These are phyloP conservation scores for Subacronicta megacephala DNA, from an alignment of 2,888 invertebrate species.

Conservation along the genomic window DNA sequence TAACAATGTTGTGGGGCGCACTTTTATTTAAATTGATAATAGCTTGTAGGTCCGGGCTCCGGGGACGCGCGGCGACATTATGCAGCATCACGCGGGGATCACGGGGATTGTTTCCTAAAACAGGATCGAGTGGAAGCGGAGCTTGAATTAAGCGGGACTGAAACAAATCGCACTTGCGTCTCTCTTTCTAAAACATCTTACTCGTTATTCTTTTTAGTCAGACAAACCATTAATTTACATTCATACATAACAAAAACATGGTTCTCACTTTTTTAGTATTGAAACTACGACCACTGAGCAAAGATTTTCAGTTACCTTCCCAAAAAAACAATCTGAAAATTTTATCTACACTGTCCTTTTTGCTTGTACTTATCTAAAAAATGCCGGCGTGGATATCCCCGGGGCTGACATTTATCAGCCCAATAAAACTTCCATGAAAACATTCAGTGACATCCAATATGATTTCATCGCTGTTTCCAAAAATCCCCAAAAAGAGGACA, in stretches of 20 bases:
- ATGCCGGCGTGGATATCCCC: slow-evolving; percentile 75
- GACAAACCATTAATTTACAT: too few relatives aligned
- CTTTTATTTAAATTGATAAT: slow-evolving; percentile 80
- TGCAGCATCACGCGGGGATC: slow-evolving; percentile 88
- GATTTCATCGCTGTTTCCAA: slow-evolving; percentile 79
- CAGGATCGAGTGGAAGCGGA: slow-evolving; percentile 79
- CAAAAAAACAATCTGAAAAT: slow-evolving; percentile 53
- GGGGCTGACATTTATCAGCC: slow-evolving; percentile 82
- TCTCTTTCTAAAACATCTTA: slow-evolving; percentile 44
- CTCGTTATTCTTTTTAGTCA: slow-evolving; percentile 1
- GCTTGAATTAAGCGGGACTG: slow-evolving; percentile 76
- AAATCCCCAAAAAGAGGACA: slow-evolving; percentile 70
- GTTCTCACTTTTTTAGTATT: not conserved
- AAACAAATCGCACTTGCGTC: slow-evolving; percentile 55
- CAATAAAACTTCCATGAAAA: slow-evolving; percentile 85
- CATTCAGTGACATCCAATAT: slow-evolving; percentile 84
- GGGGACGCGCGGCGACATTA: slow-evolving; percentile 76
- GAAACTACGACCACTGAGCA: slow-evolving; percentile 5
- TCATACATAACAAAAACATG: too few relatives aligned
- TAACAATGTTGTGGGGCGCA: slow-evolving; percentile 52
- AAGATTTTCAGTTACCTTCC: slow-evolving; percentile 20
- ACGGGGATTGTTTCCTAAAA: slow-evolving; percentile 86
- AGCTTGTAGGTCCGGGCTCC: slow-evolving; percentile 64
- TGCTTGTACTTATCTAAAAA: slow-evolving; percentile 78
- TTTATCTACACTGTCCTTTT: slow-evolving; percentile 59